These are phyloP conservation scores for Philaenus spumarius DNA, from an alignment of 1,140 invertebrate species.

Conservation along the genomic window DNA sequence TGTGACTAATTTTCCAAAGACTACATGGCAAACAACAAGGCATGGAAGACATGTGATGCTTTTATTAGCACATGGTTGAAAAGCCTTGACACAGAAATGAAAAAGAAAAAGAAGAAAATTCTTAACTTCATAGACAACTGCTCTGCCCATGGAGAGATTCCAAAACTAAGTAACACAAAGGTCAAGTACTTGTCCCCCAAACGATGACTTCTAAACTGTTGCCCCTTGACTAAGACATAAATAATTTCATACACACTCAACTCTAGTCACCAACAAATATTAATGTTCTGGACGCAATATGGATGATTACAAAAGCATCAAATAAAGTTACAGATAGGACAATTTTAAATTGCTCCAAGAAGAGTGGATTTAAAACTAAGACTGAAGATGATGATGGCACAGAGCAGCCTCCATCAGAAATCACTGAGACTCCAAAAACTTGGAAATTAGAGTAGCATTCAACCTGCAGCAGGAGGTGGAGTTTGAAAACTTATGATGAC, in stretches of 20 bases:
- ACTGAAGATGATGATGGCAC: not conserved
- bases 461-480: too few species aligned
- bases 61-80: conserved; percentile 31
- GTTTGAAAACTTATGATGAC: too few species aligned
- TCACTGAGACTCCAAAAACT: too few species aligned
- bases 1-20: conserved; percentile 29
- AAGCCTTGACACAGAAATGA: conserved; percentile 27
- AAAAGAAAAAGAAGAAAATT: not conserved
- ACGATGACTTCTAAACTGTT: not conserved
- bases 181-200: not conserved
- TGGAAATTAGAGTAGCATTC: too few species aligned
- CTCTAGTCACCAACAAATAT: not conserved
- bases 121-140: not conserved
- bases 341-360: not conserved
- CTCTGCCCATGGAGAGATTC: not conserved
- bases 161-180: not conserved
- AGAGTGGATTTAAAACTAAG: not conserved
- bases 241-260: not conserved
- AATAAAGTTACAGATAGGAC: not conserved
- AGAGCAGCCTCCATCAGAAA: too few species aligned
- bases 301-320: not conserved
- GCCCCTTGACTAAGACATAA: not conserved
- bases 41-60: conserved; percentile 40
- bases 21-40: conserved; percentile 36
- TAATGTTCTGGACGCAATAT: not conserved